A percentile compares a stretch with the other conserved stretches of the same genome.
These are phyloP conservation scores for Oikopleura albicans DNA, from an alignment of 23 tunicate genomes.

Conservation along the genomic window DNA sequence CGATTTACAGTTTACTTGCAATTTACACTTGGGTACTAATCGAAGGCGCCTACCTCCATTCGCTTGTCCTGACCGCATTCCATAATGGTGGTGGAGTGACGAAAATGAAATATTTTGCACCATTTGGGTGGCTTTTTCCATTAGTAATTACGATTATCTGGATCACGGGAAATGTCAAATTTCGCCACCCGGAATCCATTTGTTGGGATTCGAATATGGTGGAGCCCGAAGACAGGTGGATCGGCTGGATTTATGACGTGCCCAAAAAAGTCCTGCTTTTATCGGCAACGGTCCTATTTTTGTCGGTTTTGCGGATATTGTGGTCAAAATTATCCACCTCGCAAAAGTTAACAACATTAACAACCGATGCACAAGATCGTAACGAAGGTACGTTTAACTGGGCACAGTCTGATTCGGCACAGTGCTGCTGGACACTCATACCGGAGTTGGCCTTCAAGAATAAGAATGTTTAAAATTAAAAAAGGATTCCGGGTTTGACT, in stretches of 20 bases:
- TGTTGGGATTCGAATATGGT: slow-evolving; percentile 16
- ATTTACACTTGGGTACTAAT: slow-evolving; percentile 14
- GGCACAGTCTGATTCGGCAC: too few species aligned
- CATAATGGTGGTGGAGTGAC: slow-evolving; percentile 8
- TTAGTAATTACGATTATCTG: not conserved
- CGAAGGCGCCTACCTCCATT: slow-evolving; percentile 7
- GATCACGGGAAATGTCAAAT: not conserved
- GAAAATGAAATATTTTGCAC: slow-evolving; percentile 16
- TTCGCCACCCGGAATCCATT: not conserved
- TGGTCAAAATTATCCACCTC: slow-evolving; percentile 1
- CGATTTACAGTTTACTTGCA: not conserved
- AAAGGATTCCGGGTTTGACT: too few species aligned
- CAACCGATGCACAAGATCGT: not conserved
- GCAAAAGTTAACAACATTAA: not conserved
- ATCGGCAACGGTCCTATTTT: not conserved
- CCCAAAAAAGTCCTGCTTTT: slow-evolving; percentile 2
- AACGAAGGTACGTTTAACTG: too few species aligned
- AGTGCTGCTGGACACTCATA: too few species aligned
- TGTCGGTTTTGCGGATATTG: not conserved
- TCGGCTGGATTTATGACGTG: slow-evolving; percentile 9
- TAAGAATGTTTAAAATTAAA: too few species aligned
- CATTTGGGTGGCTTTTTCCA: slow-evolving; percentile 5
- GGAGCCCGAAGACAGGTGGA: slow-evolving; percentile 13
- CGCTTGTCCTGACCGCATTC: slow-evolving; percentile 8
- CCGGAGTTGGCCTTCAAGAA: too few species aligned